A percentile compares a stretch with the other conserved stretches of the same genome.
phyloP scores from a whole-genome alignment of 2,888 invertebrate genomes.

The Pheosia gnoma region DNA sequence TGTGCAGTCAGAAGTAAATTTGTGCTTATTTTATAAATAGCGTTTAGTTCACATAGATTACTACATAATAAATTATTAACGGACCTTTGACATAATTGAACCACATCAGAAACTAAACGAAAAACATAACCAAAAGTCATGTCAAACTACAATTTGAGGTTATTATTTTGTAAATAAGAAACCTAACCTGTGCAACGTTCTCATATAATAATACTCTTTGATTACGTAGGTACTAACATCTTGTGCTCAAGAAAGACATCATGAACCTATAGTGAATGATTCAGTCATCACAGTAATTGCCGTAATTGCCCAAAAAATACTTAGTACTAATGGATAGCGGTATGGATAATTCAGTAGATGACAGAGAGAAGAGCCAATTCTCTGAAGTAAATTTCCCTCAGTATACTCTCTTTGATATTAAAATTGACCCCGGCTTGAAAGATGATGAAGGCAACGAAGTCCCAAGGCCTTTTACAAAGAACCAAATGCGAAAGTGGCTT shows the following conservation, averaged over 20 bases:
- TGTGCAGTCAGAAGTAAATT: too few relatives aligned
- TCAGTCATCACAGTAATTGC: not conserved
- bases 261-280: too few relatives aligned
- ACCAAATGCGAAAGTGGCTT: constrained; percentile 86
- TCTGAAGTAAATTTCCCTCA: constrained; percentile 52
- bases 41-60: too few relatives aligned
- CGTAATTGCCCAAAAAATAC: not conserved
- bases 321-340: constrained; percentile 26
- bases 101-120: not conserved
- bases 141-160: constrained; percentile 1
- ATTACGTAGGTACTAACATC: too few relatives aligned
- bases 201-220: too few relatives aligned
- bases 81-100: not conserved
- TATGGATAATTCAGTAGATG: constrained; percentile 24
- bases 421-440: constrained; percentile 74
- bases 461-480: constrained; percentile 83
- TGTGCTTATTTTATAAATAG: too few relatives aligned
- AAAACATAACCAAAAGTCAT: not conserved
- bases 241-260: too few relatives aligned
- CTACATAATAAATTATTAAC: too few relatives aligned
- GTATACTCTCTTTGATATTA: constrained; percentile 70
- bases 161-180: constrained; percentile 11
- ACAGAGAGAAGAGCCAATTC: constrained; percentile 22
- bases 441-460: constrained; percentile 72
- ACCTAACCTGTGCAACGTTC: not conserved